Conservation (phyloP, 2,797 vertebrate genomes). For the Pseudochirops cupreus region DNA sequence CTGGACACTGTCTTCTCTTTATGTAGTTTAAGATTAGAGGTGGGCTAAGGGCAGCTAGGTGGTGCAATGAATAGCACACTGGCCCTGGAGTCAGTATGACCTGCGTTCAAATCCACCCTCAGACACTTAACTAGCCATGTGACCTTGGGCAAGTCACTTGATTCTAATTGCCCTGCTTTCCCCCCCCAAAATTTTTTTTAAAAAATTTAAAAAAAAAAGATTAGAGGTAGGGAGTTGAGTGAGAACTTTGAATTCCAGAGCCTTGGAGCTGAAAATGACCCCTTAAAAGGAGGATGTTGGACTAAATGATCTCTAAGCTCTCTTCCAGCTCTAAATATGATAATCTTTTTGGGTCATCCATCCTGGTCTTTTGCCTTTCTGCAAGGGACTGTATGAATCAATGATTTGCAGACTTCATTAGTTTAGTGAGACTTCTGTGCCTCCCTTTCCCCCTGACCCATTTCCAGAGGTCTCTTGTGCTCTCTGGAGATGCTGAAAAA, state of each 20-base stretch:
- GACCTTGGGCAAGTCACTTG: no score
- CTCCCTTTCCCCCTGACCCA: conserved; percentile 5
- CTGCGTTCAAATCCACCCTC: no score
- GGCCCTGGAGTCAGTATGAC: no score
- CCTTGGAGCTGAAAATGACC: background rate
- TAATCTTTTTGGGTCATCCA: background rate
- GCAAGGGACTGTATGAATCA: background rate
- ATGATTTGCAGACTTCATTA: conserved; percentile 6
- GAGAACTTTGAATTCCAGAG: background rate
- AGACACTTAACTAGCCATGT: no score
- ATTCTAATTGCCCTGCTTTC: no score
- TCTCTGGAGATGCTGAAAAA: background rate
- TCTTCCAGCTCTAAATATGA: background rate
- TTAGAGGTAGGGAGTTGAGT: background rate
- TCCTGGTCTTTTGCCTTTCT: background rate
- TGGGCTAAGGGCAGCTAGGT: background rate
- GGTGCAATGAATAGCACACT: no score
- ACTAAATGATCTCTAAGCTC: background rate
- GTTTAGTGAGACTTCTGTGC: conserved; percentile 6
- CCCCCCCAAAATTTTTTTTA: no score
- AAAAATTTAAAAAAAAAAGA: no score
- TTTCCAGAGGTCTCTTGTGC: background rate
- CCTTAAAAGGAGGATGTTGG: background rate
- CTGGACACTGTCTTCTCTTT: background rate
- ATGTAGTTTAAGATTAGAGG: background rate